Base-by-base conservation (phyloP, 2,797 vertebrate genomes). In the Chrosomus eos region DNA sequence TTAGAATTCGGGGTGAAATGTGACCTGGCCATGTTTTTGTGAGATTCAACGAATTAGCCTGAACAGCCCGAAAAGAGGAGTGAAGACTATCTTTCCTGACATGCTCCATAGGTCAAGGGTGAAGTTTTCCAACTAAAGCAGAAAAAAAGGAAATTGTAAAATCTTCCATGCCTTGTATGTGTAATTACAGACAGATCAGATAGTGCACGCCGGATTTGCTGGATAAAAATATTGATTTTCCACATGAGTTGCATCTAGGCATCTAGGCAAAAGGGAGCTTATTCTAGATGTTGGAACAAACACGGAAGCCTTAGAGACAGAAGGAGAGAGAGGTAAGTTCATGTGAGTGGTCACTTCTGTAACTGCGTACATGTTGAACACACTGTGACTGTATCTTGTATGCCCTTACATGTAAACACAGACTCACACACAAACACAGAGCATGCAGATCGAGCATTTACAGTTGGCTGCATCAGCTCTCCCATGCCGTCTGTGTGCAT, bases 401-500 rank as follows among this genome's bases (percentile, higher is more conserved):
- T 67, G 19, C 4, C 5, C 33, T 40, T 28, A 48, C 14, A 45
- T 48, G 55, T 38, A 83, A 68, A 64, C 77, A 68, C 31, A 86
- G 23, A 43, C 82, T 60, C 18, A 3, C 9, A 64, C 74, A 13
- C 77, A 10, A 33, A 67, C 70, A 80, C 38, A 14, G n/a, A 67
- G 74, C 28, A 38, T 36, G 38, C 88, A 90, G 90, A 93, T 91
- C 91, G 91, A 93, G 83, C 75, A 86, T 93, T 95, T 94, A 89
- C 71, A 60, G 78, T 51, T 62, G 83, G 73, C 81, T 90, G 87
- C 83, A 19, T 80, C 67, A 68, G 73, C 51, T 85, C 83, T 85
- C 93, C 91, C 91, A 87, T 75, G 91, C 90, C 88, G 91, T 90
- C 91, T 70, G 79, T 82, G 91, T 86, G 93, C 93, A 94, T 88